A percentile compares a stretch with the other conserved stretches of the same genome.
Evolutionary conservation across 2,888 invertebrate species (phyloP).

Genomic region (Chrysodeixis includens): DNA sequence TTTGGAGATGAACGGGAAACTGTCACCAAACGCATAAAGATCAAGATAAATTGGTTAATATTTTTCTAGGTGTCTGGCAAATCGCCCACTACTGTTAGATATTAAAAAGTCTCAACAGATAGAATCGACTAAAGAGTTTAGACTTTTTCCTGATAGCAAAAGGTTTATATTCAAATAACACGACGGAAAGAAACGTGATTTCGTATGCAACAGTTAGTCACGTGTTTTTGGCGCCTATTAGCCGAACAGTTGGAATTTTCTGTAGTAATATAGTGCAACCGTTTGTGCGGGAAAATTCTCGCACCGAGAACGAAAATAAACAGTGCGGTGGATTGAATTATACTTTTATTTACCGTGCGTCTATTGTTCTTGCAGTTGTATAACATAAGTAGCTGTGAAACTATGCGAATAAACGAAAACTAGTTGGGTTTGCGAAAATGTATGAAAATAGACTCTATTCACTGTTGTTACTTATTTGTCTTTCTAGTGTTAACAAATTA

Average conservation of each 20-base stretch:
- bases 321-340: constrained; percentile 7
- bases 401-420: too few species aligned
- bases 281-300: constrained; percentile 32
- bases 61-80: constrained; percentile 46
- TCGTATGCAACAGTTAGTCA: constrained; percentile 23
- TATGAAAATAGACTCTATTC: too few species aligned
- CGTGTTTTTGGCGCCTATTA: constrained; percentile 42
- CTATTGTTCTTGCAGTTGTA: background rate
- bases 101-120: constrained; percentile 31
- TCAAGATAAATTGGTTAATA: constrained; percentile 23
- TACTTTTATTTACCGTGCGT: background rate
- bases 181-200: constrained; percentile 5
- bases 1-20: background rate
- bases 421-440: too few species aligned
- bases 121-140: constrained; percentile 17
- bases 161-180: constrained; percentile 24
- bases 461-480: too few species aligned
- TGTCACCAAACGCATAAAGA: constrained; percentile 27
- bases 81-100: constrained; percentile 30
- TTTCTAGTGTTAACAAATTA: too few species aligned
- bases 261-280: constrained; percentile 29
- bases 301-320: constrained; percentile 10
- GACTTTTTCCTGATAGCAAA: constrained; percentile 13
- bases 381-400: too few species aligned
- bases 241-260: constrained; percentile 33